Percentiles rank a stretch among this genome's conserved stretches.
Evolutionary conservation across 2,113 vertebrate species (phyloP).

Genomic region (Macroglossus sobrinus): DNA sequence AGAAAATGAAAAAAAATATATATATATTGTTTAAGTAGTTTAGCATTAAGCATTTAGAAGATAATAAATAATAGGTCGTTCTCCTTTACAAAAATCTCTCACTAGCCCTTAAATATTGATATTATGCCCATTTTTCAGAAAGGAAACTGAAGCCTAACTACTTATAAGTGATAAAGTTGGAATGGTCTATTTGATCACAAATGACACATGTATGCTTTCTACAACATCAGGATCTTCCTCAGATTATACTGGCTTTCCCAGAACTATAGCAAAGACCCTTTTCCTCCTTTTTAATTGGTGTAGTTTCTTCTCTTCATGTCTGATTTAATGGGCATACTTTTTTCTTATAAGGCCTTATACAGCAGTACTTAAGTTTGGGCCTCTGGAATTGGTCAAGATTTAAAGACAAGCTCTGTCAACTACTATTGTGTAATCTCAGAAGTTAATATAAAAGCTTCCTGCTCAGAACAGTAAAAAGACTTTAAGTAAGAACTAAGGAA

Average conservation of each 20-base stretch:
- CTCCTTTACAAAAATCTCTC: neutral
- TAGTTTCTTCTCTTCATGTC: neutral
- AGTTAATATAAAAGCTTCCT: conserved; percentile 3
- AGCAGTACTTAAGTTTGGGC: neutral
- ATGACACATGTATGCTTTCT: neutral
- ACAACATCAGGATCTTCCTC: neutral
- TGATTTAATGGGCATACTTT: neutral
- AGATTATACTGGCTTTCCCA: neutral
- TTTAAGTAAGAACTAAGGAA: neutral
- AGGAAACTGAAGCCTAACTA: neutral
- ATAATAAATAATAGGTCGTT: neutral
- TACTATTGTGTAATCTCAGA: neutral
- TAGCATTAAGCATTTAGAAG: neutral
- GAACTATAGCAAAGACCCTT: neutral
- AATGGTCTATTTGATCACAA: neutral
- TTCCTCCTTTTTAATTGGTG: neutral
- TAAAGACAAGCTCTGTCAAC: conserved; percentile 6
- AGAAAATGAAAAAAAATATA: neutral
- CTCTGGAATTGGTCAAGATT: neutral
- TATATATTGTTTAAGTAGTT: neutral
- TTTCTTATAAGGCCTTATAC: neutral
- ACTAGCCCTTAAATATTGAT: neutral
- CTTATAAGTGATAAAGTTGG: neutral
- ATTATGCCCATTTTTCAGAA: neutral
- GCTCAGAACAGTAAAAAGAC: neutral